phyloP scores from a whole-genome alignment of 2,797 vertebrate species.

The Gymnopithys bicolor region DNA sequence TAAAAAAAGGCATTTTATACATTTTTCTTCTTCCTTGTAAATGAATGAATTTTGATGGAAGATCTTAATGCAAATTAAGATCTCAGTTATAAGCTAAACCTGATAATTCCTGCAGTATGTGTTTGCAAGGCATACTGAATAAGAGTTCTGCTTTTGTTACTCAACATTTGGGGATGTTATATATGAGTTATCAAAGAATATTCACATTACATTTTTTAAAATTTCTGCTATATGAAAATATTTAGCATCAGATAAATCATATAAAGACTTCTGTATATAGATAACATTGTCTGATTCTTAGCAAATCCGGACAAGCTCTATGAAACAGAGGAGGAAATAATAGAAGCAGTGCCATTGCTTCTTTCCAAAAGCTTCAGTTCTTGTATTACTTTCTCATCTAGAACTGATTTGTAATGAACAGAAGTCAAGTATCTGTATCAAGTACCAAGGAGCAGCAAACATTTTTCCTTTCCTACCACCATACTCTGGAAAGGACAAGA shows the following conservation, averaged over 20 bases:
- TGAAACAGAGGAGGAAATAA: background rate
- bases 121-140: background rate
- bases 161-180: background rate
- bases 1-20: background rate
- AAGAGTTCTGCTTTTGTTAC: background rate
- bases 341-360: background rate
- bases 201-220: fast-evolving
- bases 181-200: background rate
- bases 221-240: background rate
- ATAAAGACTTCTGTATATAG: background rate
- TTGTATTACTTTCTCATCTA: background rate
- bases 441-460: background rate
- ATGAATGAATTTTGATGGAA: background rate
- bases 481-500: background rate
- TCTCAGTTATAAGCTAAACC: background rate
- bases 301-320: background rate
- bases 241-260: background rate
- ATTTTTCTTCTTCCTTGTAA: background rate
- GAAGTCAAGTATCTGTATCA: background rate
- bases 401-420: background rate
- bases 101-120: background rate
- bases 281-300: background rate
- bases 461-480: background rate
- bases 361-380: background rate
- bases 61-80: background rate